Base-by-base conservation (phyloP, 23 tunicate species). In the Clavelina lepadiformis region DNA sequence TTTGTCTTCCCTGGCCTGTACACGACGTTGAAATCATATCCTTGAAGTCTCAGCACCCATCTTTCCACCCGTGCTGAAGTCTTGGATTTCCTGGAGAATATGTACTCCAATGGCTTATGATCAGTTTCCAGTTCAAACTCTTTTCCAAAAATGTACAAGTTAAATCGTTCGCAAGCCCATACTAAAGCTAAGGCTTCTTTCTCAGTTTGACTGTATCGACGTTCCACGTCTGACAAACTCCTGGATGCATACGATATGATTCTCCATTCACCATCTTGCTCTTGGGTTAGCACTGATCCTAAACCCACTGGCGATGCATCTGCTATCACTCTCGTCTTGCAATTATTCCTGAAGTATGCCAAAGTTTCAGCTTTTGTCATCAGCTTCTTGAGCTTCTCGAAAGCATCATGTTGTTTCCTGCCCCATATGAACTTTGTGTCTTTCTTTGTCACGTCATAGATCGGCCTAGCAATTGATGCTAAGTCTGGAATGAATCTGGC, bases 51-150 rank as follows among this genome's bases (percentile, higher is more conserved):
- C 53, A 69, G 31, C 46, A 69, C 75, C 45, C 63, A 69, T 45
- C 63, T 18, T 33, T 69, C 63, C 4, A 51, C 29, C 44, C 72
- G 24, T 22, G 59, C 72, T 5, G 72, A 67, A n/a, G 72, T 57
- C 30, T 67, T 67, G 46, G 72, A 67, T 67, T 67, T 67, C 18
- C 51, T 7, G 5, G 27, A 35, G 29, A 46, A 67, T 4, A 67
- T 67, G 33, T 46, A 67, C 30, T 69, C 38, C 33, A 58, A 5
- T 18, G 68, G 50, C 38, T 31, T 11, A 29, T 58, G 67, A 28
- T 69, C 75, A 52, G 63, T 69, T 54, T 53, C 45, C n/a, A 69
- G 27, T 31, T 69, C 63, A 69, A 69, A 69, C 19, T 69, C 36
- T 31, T 31, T 54, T 7, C 75, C 75, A 33, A 53, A 69, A n/a